phyloP scores from a whole-genome alignment of 2,113 vertebrate genomes.

The Telmatochromis brachygnathus region DNA sequence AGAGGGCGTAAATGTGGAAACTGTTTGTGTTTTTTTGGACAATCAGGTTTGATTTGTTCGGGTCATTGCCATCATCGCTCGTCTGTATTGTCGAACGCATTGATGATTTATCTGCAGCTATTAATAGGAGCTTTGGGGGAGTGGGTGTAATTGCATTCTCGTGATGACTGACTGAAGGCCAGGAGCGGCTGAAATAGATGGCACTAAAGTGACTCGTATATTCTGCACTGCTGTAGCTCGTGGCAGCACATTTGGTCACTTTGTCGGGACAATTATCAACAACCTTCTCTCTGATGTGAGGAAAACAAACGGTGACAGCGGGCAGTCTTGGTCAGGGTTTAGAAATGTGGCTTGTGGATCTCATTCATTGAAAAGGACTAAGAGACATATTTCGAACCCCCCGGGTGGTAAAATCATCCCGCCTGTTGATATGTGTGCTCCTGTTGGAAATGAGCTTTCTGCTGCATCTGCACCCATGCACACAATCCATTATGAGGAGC shows the following conservation, averaged over 20 bases:
- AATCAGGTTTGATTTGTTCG: not conserved
- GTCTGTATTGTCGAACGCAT: not conserved
- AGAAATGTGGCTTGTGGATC: not conserved
- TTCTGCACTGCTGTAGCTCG: not conserved
- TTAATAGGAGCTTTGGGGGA: slow-evolving; percentile 34
- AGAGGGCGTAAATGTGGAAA: slow-evolving; percentile 7
- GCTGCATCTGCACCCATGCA: not conserved
- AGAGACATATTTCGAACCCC: rapidly evolving
- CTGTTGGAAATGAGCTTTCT: not conserved
- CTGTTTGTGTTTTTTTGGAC: not conserved
- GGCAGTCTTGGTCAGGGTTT: not conserved
- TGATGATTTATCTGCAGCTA: slow-evolving; percentile 45
- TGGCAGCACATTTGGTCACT: not conserved
- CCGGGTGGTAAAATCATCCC: not conserved
- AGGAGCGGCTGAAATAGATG: slow-evolving; percentile 7
- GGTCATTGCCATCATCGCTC: not conserved
- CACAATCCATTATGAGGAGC: not conserved
- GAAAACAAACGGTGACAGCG: not conserved
- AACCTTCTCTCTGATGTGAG: not conserved
- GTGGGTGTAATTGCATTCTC: slow-evolving; percentile 44
- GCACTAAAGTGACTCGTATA: slow-evolving; percentile 8
- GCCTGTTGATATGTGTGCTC: not conserved
- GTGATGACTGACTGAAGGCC: slow-evolving; percentile 22
- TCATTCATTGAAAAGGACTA: not conserved
- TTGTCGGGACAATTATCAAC: not conserved